Conservation (phyloP, 2,888 invertebrate genomes). For the Dryomyza anilis region DNA sequence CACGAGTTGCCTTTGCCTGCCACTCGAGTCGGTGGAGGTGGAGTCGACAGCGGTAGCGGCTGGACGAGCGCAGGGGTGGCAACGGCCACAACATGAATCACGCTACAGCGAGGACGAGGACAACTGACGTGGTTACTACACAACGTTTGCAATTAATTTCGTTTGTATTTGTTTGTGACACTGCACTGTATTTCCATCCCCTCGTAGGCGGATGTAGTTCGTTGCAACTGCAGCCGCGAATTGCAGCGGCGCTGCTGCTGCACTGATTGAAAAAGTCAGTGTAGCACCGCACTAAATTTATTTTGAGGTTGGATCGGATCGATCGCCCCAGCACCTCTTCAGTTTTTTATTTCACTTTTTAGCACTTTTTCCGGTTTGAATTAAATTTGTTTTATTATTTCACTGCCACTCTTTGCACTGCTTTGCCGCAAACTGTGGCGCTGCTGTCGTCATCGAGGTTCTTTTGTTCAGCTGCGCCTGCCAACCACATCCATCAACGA, state of each 20-base stretch:
- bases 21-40: not conserved
- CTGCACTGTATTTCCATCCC: no score
- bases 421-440: not conserved
- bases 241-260: no score
- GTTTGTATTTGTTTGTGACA: no score
- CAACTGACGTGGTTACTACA: no score
- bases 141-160: not conserved
- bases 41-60: not conserved
- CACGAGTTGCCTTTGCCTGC: not conserved
- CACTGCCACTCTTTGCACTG: not conserved
- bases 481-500: no score
- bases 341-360: not conserved
- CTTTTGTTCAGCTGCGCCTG: not conserved
- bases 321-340: not conserved
- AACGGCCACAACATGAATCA: constrained; percentile 13
- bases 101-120: not conserved
- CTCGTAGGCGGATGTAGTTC: no score
- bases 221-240: no score
- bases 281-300: no score
- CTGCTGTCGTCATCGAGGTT: constrained; percentile 10
- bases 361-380: no score
- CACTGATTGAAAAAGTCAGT: not conserved
- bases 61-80: not conserved
- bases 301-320: not conserved
- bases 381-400: no score